phyloP scores from a whole-genome alignment of 2,888 invertebrate genomes.

The Eudemis profundana region DNA sequence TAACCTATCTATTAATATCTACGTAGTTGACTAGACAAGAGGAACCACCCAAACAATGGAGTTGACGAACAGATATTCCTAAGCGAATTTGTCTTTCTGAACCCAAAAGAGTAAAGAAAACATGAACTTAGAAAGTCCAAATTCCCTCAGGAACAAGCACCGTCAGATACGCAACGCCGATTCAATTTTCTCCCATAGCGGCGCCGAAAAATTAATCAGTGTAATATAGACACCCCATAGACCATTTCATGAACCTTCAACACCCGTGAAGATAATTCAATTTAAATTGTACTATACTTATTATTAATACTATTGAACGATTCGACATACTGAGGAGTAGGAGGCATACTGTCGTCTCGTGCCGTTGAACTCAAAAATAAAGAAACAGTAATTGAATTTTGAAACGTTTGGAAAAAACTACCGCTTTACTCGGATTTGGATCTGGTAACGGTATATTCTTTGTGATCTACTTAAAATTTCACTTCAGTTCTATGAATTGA shows the following conservation, averaged over 20 bases:
- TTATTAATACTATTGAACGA: slow-evolving; percentile 70
- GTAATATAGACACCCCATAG: slow-evolving; percentile 79
- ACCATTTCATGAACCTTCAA: slow-evolving; percentile 77
- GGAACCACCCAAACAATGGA: too few relatives aligned
- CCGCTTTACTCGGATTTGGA: slow-evolving; percentile 39
- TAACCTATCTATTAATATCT: too few relatives aligned
- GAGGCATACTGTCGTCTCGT: slow-evolving; percentile 75
- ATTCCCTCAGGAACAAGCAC: slow-evolving; percentile 44
- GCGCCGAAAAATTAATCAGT: slow-evolving; percentile 76
- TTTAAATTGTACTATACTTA: slow-evolving; percentile 78
- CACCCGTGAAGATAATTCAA: slow-evolving; percentile 82
- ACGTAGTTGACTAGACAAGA: too few relatives aligned
- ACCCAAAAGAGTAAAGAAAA: background rate
- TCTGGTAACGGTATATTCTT: slow-evolving; percentile 38
- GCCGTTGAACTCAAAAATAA: slow-evolving; percentile 70
- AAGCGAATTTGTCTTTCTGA: background rate
- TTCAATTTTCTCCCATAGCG: slow-evolving; percentile 67
- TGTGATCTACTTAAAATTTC: slow-evolving; percentile 26
- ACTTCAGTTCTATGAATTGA: slow-evolving; percentile 8
- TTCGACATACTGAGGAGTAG: slow-evolving; percentile 73
- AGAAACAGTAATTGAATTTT: slow-evolving; percentile 79
- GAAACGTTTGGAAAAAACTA: slow-evolving; percentile 56
- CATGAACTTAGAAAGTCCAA: slow-evolving; percentile 29
- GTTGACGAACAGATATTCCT: too few relatives aligned
- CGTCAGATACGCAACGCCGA: slow-evolving; percentile 52